Evolutionary conservation across 2,888 invertebrate species (phyloP).

Genomic region (Cephonodes hylas): DNA sequence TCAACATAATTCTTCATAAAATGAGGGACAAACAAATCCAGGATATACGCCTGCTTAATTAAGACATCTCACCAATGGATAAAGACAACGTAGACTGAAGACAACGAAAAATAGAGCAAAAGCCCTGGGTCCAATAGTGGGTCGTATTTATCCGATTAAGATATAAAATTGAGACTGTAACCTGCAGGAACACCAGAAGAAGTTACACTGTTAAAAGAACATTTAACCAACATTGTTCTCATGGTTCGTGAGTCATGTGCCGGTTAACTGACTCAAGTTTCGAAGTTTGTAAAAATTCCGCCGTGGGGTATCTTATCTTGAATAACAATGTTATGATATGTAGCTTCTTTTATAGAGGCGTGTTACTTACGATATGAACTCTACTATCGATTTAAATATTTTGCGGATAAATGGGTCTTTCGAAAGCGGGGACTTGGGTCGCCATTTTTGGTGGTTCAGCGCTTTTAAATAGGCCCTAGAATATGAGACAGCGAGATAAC

Average conservation of each 20-base stretch:
- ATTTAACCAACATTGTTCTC: slow-evolving; percentile 6
- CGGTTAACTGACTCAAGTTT: neutral
- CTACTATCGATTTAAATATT: slow-evolving; percentile 6
- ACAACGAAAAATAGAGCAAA: too few species aligned
- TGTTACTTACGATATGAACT: slow-evolving; percentile 7
- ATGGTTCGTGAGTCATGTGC: neutral
- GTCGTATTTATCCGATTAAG: too few species aligned
- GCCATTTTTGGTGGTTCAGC: neutral
- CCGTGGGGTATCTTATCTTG: slow-evolving; percentile 8
- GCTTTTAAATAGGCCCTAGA: neutral
- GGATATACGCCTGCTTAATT: too few species aligned
- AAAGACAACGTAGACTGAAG: too few species aligned
- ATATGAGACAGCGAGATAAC: neutral
- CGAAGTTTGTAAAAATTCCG: slow-evolving; percentile 6
- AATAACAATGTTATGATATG: slow-evolving; percentile 7
- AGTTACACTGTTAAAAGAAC: neutral
- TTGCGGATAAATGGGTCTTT: neutral
- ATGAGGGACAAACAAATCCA: too few species aligned
- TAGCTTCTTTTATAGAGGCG: slow-evolving; percentile 2
- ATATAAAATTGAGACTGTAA: too few species aligned
- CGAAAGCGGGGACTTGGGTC: neutral
- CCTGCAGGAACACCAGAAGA: neutral
- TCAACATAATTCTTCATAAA: too few species aligned
- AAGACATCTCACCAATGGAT: too few species aligned
- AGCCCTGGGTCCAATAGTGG: too few species aligned